These are phyloP conservation scores for Lydus trimaculatus DNA, from an alignment of 2,888 invertebrate genomes.

Conservation along the genomic window DNA sequence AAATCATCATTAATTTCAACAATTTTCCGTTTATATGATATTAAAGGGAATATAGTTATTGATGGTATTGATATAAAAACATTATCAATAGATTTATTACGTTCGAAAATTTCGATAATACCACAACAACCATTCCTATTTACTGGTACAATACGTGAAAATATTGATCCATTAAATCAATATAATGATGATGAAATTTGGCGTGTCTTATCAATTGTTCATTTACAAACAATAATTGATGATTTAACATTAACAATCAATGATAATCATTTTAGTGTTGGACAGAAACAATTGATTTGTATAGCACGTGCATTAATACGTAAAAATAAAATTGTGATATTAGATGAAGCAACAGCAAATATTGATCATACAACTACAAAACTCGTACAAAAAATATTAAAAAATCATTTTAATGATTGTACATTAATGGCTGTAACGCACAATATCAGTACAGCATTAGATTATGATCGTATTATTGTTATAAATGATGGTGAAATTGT, in stretches of 20 bases:
- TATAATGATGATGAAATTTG: conserved; percentile 79
- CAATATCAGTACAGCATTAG: conserved; percentile 83
- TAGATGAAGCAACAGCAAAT: conserved; percentile 81
- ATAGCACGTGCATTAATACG: conserved; percentile 68
- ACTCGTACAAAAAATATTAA: conserved; percentile 77
- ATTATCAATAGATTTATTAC: conserved; percentile 74
- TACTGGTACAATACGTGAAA: conserved; percentile 83
- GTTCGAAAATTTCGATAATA: conserved; percentile 79
- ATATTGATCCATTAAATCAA: conserved; percentile 85
- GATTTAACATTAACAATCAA: conserved; percentile 71
- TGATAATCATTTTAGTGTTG: conserved; percentile 59
- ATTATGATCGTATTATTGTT: conserved; percentile 80
- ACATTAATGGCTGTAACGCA: conserved; percentile 86
- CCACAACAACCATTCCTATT: conserved; percentile 86
- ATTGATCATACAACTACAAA: conserved; percentile 80
- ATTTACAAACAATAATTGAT: conserved; percentile 72
- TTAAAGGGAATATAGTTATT: conserved; percentile 78
- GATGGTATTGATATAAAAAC: conserved; percentile 74
- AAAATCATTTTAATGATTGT: conserved; percentile 75
- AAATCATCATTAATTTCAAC: conserved; percentile 78
- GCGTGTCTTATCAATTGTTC: conserved; percentile 81
- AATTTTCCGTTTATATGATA: conserved; percentile 78
- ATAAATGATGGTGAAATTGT: conserved; percentile 78
- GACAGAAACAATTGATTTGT: conserved; percentile 72
- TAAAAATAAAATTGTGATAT: conserved; percentile 48